Evolutionary conservation across 2,113 vertebrate genomes (phyloP), one percentile per base, ranked within the genome.

Genomic region (Anolis sagrei): DNA sequence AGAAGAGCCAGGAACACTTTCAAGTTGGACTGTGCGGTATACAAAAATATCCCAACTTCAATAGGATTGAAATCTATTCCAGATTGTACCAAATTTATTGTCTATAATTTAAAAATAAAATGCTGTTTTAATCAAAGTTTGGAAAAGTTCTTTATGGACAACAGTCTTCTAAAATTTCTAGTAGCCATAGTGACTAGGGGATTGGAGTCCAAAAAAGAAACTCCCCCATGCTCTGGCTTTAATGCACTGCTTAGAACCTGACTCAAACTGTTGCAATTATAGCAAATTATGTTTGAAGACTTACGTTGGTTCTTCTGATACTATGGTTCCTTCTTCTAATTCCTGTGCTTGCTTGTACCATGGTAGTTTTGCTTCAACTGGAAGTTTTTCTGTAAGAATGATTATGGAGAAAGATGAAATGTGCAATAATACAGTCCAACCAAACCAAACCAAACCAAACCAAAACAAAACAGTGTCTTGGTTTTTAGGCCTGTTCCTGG

Each of bases 311-410:
- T 99, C 98, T 93, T 99, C 98, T 1, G 97, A 97, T 34, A 98
- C 94, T 0, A 91, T 93, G 1, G 94, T 93, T 93, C 97, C 97
- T 92, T 98, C 98, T 49, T 99, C 98, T 82, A 99, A 91, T 87
- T 99, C 98, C 83, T 99, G 98, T 62, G 98, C 98, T 94, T 99
- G 98, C 91, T 99, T 99, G 88, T 96, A 98, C 98, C 98, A 99
- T 0, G 97, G 97, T n/a, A 97, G 92, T 90, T 98, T 99, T 7
- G 98, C 98, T 94, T 99, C 98, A 39, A 99, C 95, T 0, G 98
- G 98, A 73, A 98, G 94, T 76, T 97, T 97, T 93, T 99, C 98
- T 99, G 85, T 0, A 70, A 78, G 95, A 73, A 77, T 3, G 92
- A 81, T 10, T 18, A 87, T 0, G 49, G 82, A 73, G 85, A 82